phyloP scores from a whole-genome alignment of 2,797 vertebrate species.

The Rhyacichthys aspro region DNA sequence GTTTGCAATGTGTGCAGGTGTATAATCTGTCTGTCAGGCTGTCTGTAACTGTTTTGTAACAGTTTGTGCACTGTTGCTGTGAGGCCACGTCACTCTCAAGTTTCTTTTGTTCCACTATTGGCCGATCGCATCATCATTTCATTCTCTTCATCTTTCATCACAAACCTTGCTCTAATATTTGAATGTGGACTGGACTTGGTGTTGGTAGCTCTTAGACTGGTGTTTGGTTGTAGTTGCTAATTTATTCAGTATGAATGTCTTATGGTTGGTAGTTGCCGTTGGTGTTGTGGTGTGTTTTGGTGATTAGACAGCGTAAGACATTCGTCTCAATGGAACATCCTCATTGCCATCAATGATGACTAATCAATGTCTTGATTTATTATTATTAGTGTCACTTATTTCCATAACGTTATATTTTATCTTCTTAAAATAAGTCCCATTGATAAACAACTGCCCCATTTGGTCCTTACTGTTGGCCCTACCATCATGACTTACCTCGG shows the following conservation, averaged over 20 bases:
- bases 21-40: slow-evolving; percentile 49
- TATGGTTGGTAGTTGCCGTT: slow-evolving; percentile 21
- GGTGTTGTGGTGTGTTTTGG: slow-evolving; percentile 31
- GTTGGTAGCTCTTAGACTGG: slow-evolving; percentile 30
- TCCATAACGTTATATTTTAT: slow-evolving; percentile 8
- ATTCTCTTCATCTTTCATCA: slow-evolving; percentile 51
- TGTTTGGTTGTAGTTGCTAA: slow-evolving; percentile 2
- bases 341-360: slow-evolving; percentile 5
- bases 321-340: slow-evolving; percentile 53
- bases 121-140: slow-evolving; percentile 64
- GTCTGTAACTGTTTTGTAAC: slow-evolving; percentile 12
- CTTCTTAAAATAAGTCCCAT: slow-evolving; percentile 10
- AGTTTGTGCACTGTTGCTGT: slow-evolving; percentile 57
- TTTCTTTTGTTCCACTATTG: slow-evolving; percentile 51
- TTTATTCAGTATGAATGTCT: background rate
- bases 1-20: slow-evolving; percentile 56
- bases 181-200: slow-evolving; percentile 14
- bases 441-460: slow-evolving; percentile 10
- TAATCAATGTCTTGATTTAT: slow-evolving; percentile 10
- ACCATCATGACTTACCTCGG: slow-evolving; percentile 48
- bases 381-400: slow-evolving; percentile 14
- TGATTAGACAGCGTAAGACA: slow-evolving; percentile 30
- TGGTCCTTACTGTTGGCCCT: slow-evolving; percentile 43
- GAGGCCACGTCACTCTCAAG: slow-evolving; percentile 29
- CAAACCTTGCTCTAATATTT: slow-evolving; percentile 17